Percentiles rank a stretch among this genome's conserved stretches.
Evolutionary conservation across 2,888 invertebrate species (phyloP).

Genomic region (Deilephila elpenor): DNA sequence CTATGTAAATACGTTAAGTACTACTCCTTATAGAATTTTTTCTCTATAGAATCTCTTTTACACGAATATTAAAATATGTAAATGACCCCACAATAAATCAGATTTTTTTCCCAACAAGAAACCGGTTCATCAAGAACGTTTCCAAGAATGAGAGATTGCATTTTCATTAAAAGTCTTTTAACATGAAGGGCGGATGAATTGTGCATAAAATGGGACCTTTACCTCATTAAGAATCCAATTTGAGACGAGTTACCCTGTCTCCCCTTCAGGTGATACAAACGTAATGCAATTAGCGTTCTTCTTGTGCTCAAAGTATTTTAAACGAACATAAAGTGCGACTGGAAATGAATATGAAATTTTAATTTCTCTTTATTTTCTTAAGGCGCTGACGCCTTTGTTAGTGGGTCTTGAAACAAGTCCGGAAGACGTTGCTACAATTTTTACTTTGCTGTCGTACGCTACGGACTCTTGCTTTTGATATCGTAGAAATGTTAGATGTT

Average conservation of each 20-base stretch:
- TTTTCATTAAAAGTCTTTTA: conserved; percentile 47
- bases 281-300: conserved; percentile 76
- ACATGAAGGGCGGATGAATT: conserved; percentile 56
- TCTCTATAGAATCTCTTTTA: background rate
- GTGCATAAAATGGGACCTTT: conserved; percentile 74
- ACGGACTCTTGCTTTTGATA: background rate
- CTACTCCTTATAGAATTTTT: too few relatives aligned
- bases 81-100: background rate
- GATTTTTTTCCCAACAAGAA: background rate
- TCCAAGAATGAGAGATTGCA: conserved; percentile 25
- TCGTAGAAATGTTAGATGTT: background rate
- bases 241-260: conserved; percentile 64
- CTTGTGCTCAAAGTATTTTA: conserved; percentile 45
- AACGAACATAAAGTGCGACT: conserved; percentile 25
- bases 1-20: too few relatives aligned
- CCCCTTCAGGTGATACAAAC: conserved; percentile 79
- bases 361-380: conserved; percentile 20
- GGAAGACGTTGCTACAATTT: background rate
- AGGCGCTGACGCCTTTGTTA: conserved; percentile 18
- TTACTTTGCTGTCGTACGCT: conserved; percentile 9
- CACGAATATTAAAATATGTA: background rate
- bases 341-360: conserved; percentile 21
- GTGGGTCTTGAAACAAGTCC: background rate
- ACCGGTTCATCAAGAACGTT: background rate
- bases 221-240: conserved; percentile 79